A percentile compares a stretch with the other conserved stretches of the same genome.
Evolutionary conservation across 1,140 invertebrate genomes (phyloP).

Genomic region (Chelonus insularis): DNA sequence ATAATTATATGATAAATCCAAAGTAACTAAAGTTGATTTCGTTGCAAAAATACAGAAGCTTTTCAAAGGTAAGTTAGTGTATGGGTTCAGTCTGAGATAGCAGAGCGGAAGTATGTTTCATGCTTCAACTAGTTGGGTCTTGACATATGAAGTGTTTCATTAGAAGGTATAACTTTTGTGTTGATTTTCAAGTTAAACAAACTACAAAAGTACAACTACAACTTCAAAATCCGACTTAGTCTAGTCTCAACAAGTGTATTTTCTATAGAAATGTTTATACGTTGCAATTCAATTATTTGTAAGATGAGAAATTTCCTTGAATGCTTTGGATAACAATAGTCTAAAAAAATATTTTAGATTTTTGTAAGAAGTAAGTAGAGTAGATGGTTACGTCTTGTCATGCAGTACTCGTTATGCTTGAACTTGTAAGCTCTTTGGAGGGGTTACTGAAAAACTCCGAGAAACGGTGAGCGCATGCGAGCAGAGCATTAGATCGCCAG

Average conservation of each 20-base stretch:
- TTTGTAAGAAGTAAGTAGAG: too few relatives aligned
- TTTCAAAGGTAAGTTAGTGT: not conserved
- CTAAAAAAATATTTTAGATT: too few relatives aligned
- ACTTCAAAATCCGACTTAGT: not conserved
- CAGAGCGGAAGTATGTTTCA: conserved; percentile 10
- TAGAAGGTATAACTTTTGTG: conserved; percentile 4
- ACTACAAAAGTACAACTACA: not conserved
- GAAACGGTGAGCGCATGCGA: conserved; percentile 24
- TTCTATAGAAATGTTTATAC: not conserved
- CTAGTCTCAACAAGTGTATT: not conserved
- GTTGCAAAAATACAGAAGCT: too few relatives aligned
- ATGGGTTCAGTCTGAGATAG: conserved; percentile 3
- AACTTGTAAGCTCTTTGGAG: conserved; percentile 9
- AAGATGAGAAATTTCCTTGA: not conserved
- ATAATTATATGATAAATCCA: not conserved
- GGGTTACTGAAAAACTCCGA: conserved; percentile 24
- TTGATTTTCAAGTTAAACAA: not conserved
- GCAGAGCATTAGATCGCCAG: conserved; percentile 11
- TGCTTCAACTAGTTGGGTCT: conserved; percentile 6
- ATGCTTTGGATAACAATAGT: too few relatives aligned
- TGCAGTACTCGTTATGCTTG: conserved; percentile 7
- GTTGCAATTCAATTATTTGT: not conserved
- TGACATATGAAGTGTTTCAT: not conserved
- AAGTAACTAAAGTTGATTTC: not conserved
- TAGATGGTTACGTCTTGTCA: conserved; percentile 3